A percentile compares a stretch with the other conserved stretches of the same genome.
Evolutionary conservation across 2,113 vertebrate species (phyloP).

Genomic region (Sula dactylatra): DNA sequence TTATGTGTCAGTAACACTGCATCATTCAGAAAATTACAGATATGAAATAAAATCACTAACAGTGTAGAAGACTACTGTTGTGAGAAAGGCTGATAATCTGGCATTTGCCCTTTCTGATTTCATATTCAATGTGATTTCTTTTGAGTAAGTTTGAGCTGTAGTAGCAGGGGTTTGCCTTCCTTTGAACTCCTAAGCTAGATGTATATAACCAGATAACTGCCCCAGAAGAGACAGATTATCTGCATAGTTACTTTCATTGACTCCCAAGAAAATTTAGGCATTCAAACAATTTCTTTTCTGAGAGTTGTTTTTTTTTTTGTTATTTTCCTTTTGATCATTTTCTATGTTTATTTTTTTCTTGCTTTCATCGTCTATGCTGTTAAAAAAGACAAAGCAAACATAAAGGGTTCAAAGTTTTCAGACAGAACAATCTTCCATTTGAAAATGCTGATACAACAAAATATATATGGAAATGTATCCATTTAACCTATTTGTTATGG

Average conservation of each 20-base stretch:
- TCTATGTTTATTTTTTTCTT: accelerated
- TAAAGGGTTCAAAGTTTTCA: neutral
- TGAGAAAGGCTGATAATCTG: neutral
- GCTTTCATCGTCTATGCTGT: neutral
- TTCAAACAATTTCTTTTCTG: neutral
- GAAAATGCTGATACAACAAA: neutral
- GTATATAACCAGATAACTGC: neutral
- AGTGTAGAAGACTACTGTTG: neutral
- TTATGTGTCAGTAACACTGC: neutral
- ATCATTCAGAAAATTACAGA: neutral
- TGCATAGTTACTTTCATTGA: neutral
- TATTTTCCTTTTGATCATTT: neutral
- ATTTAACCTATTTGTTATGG: neutral
- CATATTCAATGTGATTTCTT: neutral
- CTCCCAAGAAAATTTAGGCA: neutral
- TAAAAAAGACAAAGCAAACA: neutral
- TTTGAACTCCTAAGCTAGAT: neutral
- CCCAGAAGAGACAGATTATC: neutral
- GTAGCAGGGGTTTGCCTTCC: neutral
- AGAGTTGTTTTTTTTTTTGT: neutral
- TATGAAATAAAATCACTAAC: neutral
- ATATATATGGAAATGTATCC: neutral
- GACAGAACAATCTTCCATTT: neutral
- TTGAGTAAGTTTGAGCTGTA: neutral
- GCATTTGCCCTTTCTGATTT: neutral